Evolutionary conservation across 2,113 vertebrate species (phyloP).

Genomic region (Himantopus leucocephalus): DNA sequence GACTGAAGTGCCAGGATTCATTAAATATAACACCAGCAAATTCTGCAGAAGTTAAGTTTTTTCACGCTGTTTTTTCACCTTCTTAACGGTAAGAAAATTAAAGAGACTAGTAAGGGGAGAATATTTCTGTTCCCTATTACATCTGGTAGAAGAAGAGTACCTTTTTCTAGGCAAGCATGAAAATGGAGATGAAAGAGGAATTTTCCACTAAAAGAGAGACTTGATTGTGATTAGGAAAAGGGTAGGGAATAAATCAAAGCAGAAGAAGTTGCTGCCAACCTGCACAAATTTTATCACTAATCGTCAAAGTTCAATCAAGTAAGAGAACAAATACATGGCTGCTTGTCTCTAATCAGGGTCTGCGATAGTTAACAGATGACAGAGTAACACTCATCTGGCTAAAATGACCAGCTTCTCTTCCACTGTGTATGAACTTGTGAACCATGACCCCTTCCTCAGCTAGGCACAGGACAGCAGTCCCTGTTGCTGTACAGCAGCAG

Average conservation of each 20-base stretch:
- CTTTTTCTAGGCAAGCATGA: constrained; percentile 42
- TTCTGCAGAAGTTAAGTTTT: constrained; percentile 8
- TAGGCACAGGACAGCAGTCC: accelerated
- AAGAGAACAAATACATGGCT: neutral
- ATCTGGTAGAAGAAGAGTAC: neutral
- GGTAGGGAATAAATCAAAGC: neutral
- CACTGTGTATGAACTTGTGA: neutral
- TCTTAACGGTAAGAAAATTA: neutral
- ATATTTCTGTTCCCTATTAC: neutral
- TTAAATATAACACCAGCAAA: constrained; percentile 6
- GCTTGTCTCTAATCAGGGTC: neutral
- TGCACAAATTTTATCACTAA: neutral
- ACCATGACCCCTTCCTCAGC: accelerated
- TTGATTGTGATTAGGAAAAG: neutral
- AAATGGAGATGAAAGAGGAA: constrained; percentile 38
- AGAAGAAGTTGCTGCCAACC: neutral
- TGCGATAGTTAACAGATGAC: neutral
- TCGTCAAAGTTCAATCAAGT: neutral
- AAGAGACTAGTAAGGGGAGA: neutral
- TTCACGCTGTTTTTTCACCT: neutral
- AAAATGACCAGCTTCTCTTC: neutral
- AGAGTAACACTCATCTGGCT: neutral
- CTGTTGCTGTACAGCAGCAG: neutral
- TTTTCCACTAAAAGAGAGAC: neutral
- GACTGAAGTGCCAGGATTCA: constrained; percentile 38